A percentile compares a stretch with the other conserved stretches of the same genome.
Evolutionary conservation across 1,140 invertebrate species (phyloP).

Genomic region (Anagrus nilaparvatae): DNA sequence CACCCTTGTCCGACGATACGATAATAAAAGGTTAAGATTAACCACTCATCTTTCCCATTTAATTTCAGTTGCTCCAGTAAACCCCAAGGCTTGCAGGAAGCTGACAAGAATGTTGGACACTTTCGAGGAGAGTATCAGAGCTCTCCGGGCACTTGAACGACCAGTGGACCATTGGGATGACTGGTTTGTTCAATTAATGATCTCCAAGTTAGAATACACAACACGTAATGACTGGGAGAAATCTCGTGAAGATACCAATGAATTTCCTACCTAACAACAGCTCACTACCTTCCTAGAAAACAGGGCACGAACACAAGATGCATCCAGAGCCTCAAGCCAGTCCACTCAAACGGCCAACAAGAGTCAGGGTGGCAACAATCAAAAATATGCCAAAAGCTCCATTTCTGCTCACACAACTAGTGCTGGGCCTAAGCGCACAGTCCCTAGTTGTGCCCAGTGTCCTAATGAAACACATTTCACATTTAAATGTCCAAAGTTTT

Average conservation of each 20-base stretch:
- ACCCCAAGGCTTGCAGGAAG: background rate
- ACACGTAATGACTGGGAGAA: conserved; percentile 6
- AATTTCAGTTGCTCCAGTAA: background rate
- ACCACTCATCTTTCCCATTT: background rate
- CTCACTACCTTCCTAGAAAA: too few relatives aligned
- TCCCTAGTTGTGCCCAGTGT: too few relatives aligned
- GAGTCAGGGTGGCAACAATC: too few relatives aligned
- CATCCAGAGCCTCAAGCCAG: background rate
- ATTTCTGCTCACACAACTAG: background rate
- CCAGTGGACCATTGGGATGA: conserved; percentile 1
- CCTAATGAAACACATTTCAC: too few relatives aligned
- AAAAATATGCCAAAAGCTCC: too few relatives aligned
- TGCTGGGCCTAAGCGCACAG: too few relatives aligned
- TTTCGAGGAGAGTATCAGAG: background rate
- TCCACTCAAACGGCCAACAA: background rate
- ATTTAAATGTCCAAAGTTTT: too few relatives aligned
- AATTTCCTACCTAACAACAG: background rate
- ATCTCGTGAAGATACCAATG: background rate
- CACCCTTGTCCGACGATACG: background rate
- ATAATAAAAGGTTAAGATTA: background rate
- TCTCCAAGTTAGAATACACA: background rate
- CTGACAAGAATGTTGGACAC: background rate
- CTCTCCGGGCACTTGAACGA: background rate
- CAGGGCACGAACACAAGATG: too few relatives aligned
- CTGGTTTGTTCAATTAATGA: background rate